Base-by-base conservation (phyloP, 2,113 vertebrate species). In the Loxodonta africana region DNA sequence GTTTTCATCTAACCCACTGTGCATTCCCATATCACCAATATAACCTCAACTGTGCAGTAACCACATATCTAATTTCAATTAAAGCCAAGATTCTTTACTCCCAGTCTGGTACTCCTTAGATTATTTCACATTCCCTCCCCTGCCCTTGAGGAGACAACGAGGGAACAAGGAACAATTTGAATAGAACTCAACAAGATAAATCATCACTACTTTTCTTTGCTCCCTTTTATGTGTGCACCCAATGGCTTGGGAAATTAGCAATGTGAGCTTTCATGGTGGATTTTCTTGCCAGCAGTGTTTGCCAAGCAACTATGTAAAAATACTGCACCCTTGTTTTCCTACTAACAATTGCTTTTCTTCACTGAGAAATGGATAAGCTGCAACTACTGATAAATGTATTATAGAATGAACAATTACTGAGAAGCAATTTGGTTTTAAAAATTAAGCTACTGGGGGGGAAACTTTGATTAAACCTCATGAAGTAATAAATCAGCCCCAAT, bases 391-490 rank as follows among this genome's bases (percentile, higher is more conserved):
- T 97, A 95, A 97, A 92, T 96, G 5, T 73, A 83, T 95, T 98
- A 94, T 78, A 96, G 83, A 96, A 87, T 65, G 76, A 94, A 96
- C 20, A 95, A 60, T 88, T 94, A 91, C 37, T 37, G 87, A 96
- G 77, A 96, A 91, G 33, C 60, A 97, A 97, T 97, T 98, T 88
- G 10, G 51, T 95, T 98, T 97, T 87, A 96, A 97, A 98, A 98
- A 98, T 97, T 96, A 98, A 96, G 48, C 37, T 97, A 91, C 94
- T 93, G 25, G 78, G 28, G 21, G 67, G 63, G 46, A 69, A 97
- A 93, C 62, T 98, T 97, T 98, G 96, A 98, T 98, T 98, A 98
- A 98, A 97, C 77, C 53, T 81, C 85, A 67, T 25, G 71, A 97
- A 98, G 69, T 20, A 97, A 97, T 97, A 96, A 96, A 98, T 98